A percentile compares a stretch with the other conserved stretches of the same genome.
Evolutionary conservation across 2,888 invertebrate genomes (phyloP).

Genomic region (Rutpela maculata): DNA sequence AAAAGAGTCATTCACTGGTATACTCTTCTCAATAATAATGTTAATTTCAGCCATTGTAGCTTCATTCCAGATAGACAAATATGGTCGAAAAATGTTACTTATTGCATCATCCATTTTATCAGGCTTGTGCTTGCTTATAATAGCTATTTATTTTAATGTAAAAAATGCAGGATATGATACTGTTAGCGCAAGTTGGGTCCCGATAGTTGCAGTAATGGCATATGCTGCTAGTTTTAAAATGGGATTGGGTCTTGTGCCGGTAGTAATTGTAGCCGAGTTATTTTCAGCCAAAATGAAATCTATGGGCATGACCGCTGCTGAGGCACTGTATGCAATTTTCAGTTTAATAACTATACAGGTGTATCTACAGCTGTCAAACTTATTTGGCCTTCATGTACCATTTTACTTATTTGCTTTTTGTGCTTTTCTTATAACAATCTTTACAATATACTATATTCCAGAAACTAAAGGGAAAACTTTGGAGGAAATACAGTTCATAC

Average conservation of each 20-base stretch:
- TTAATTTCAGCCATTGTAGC: conserved; percentile 66
- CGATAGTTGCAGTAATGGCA: conserved; percentile 68
- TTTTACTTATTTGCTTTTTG: conserved; percentile 67
- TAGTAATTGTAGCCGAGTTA: conserved; percentile 71
- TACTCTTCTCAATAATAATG: conserved; percentile 70
- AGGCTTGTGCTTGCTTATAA: conserved; percentile 64
- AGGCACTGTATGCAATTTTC: conserved; percentile 68
- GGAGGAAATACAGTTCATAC: conserved; percentile 50
- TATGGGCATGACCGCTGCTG: conserved; percentile 70
- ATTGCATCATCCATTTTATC: conserved; percentile 67
- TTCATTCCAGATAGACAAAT: conserved; percentile 68
- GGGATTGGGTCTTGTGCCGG: conserved; percentile 71
- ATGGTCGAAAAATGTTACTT: conserved; percentile 69
- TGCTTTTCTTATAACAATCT: conserved; percentile 61
- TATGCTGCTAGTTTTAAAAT: conserved; percentile 70
- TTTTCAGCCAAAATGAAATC: conserved; percentile 72
- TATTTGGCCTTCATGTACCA: conserved; percentile 67
- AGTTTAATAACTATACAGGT: conserved; percentile 67
- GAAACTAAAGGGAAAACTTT: conserved; percentile 59
- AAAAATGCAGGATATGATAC: conserved; percentile 65
- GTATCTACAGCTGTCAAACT: conserved; percentile 63
- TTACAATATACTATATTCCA: conserved; percentile 64
- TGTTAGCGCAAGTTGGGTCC: conserved; percentile 67
- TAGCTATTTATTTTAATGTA: conserved; percentile 69
- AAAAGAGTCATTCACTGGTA: conserved; percentile 65